Percentiles rank a stretch among this genome's conserved stretches.
These are phyloP conservation scores for Microtus oregoni DNA, from an alignment of 2,113 vertebrate genomes.

Conservation along the genomic window DNA sequence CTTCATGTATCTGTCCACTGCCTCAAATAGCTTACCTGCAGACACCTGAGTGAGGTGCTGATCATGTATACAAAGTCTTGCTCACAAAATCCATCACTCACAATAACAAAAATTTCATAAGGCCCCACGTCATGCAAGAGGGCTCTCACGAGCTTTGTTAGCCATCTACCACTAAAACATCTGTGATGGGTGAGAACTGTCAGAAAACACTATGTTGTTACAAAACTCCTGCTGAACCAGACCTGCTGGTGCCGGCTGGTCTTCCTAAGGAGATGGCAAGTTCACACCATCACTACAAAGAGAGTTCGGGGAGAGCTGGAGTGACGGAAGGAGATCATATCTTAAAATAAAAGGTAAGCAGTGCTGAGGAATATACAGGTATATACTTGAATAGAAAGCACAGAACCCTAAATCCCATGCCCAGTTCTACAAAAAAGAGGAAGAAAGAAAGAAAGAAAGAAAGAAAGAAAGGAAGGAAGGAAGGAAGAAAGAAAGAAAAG, in stretches of 20 bases:
- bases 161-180: not conserved
- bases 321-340: not conserved
- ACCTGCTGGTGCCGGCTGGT: not conserved
- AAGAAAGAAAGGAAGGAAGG: too few species aligned
- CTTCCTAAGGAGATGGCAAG: not conserved
- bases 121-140: not conserved
- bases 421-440: not conserved
- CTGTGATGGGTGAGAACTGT: not conserved
- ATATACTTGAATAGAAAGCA: not conserved
- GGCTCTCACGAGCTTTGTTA: not conserved
- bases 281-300: not conserved
- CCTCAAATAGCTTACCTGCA: not conserved
- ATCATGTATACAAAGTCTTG: not conserved
- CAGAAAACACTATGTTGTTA: not conserved
- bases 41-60: not conserved
- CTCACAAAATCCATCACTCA: not conserved
- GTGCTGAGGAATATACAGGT: not conserved
- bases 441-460: not conserved
- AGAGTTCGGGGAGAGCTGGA: not conserved
- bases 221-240: not conserved
- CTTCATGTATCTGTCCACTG: not conserved
- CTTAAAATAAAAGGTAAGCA: not conserved
- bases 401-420: not conserved
- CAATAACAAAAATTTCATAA: not conserved
- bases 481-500: not conserved